Conservation (phyloP, 2,797 vertebrate genomes). For the Poeciliopsis presidionis region DNA sequence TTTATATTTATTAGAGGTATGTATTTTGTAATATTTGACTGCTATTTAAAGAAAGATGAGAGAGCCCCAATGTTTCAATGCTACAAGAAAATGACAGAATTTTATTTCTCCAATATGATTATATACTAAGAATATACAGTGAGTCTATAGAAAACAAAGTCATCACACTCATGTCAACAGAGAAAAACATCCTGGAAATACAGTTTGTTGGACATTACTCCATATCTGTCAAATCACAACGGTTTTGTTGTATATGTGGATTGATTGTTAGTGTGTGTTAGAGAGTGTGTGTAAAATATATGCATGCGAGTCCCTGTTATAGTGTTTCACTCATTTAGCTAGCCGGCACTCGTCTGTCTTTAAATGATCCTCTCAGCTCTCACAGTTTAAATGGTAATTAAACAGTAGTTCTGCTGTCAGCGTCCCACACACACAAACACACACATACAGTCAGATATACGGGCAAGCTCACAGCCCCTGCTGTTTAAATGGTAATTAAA, state of each 20-base stretch:
- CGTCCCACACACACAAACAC: conserved; percentile 71
- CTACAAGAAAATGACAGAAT: background rate
- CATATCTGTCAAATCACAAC: background rate
- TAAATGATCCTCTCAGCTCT: conserved; percentile 96
- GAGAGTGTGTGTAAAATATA: conserved; percentile 23
- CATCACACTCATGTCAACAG: background rate
- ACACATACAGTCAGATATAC: conserved; percentile 23
- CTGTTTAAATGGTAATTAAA: conserved; percentile 99
- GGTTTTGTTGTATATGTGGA: background rate
- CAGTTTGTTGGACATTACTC: background rate
- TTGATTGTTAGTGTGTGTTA: conserved; percentile 7
- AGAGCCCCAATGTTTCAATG: background rate
- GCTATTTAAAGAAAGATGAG: background rate
- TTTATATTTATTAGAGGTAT: background rate
- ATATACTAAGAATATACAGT: background rate
- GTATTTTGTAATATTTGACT: background rate
- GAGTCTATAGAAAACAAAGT: background rate
- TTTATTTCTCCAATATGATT: conserved; percentile 51
- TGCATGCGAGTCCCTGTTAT: conserved; percentile 9
- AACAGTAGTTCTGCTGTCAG: conserved; percentile 94
- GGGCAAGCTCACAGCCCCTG: conserved; percentile 81
- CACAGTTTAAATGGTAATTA: conserved; percentile 99
- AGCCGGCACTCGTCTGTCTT: conserved; percentile 89
- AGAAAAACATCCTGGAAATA: background rate
- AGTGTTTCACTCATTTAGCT: conserved; percentile 91